Evolutionary conservation across 2,888 invertebrate genomes (phyloP), one percentile per base, ranked within the genome.

Genomic region (Lomographa bimaculata): DNA sequence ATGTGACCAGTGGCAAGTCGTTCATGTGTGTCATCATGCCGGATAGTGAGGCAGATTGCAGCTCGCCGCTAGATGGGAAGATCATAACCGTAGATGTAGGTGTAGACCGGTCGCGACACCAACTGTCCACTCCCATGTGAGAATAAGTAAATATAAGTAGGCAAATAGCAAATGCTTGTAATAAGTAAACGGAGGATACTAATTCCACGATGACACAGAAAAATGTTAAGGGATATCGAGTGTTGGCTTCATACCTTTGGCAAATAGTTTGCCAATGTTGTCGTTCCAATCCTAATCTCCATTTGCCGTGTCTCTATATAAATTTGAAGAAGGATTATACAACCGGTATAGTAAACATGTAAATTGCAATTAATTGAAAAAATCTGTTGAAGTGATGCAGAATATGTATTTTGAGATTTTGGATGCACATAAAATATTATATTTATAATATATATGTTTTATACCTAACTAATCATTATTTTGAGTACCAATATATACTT

Each of bases 1-100:
- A 97, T 71, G 92, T 92, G 47, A 90, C 91, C 18, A 95, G 94
- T 17, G 97, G 97, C 1, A 93, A 93, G 71, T 94, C 94, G 44
- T 97, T 97, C 72, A 95, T 96, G 92, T 97, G 97, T 79, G 94
- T 97, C 52, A 96, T 97, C 47, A 96, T 97, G 94, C 94, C 97
- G 8, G 96, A 96, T 60, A 92, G 93, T 35, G 94, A 94, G 53
- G 84, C 93, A 33, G 90, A 91, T 55, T 78, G 91, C 53, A 78
- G 91, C 21, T 90, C 92, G 10, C 91, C 90, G 0, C 90, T 92
- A 43, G 92, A 92, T 41, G 90, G 90, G 11, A 86, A 90, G 46
- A 91, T 92, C 25, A 83, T 85, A 41, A 93, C 92, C 6, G 90
- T 93, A 52, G 93, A 93, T 54, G 90, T 93, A 40, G 91, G 92